phyloP scores from a whole-genome alignment of 2,797 vertebrate genomes.

The Sebastes glaucus region DNA sequence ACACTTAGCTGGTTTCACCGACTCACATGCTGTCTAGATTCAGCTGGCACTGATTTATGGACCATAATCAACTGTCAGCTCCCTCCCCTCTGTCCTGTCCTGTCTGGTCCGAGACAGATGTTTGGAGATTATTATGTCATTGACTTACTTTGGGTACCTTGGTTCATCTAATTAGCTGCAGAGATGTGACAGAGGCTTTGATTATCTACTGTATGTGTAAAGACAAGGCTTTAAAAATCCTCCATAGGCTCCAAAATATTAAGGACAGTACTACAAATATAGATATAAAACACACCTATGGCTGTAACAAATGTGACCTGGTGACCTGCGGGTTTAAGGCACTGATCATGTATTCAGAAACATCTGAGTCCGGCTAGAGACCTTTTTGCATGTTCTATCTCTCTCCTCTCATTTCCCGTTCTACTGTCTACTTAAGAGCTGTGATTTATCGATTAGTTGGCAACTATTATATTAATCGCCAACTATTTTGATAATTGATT shows the following conservation, averaged over 20 bases:
- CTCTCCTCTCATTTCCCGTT: not conserved
- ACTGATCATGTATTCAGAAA: not conserved
- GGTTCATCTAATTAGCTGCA: slow-evolving; percentile 38
- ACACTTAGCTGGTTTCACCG: slow-evolving; percentile 55
- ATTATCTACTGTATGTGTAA: slow-evolving; percentile 5
- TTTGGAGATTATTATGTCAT: slow-evolving; percentile 44
- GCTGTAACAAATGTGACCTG: not conserved
- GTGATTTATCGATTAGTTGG: accelerated
- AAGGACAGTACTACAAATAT: not conserved
- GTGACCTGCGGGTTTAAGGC: not conserved
- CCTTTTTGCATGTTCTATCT: not conserved
- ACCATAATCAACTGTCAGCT: slow-evolving; percentile 24
- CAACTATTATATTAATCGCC: too few species aligned
- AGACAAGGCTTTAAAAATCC: not conserved
- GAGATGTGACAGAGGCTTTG: slow-evolving; percentile 6
- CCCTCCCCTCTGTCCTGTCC: slow-evolving; percentile 28
- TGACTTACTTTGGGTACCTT: slow-evolving; percentile 38
- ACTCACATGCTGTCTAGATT: slow-evolving; percentile 60
- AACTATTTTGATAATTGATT: too few species aligned
- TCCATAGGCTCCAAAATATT: not conserved
- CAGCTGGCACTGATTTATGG: slow-evolving; percentile 55
- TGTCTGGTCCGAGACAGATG: slow-evolving; percentile 50
- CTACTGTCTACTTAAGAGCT: not conserved
- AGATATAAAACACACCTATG: too few species aligned
- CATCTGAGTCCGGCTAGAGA: not conserved